A percentile compares a stretch with the other conserved stretches of the same genome.
Evolutionary conservation across 1,140 invertebrate species (phyloP).

Genomic region (Cataglyphis hispanica): DNA sequence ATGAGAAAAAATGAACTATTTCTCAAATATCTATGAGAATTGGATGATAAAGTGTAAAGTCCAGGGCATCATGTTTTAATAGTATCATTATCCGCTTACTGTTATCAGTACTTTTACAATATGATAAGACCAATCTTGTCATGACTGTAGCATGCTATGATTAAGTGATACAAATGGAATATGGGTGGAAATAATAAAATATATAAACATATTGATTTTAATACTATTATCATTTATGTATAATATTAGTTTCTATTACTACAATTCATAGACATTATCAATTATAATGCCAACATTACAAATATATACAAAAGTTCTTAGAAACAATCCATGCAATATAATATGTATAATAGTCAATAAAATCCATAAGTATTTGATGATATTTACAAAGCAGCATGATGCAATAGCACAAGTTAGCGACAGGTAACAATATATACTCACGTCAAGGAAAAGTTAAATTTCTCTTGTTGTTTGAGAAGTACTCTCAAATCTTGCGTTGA

Average conservation of each 20-base stretch:
- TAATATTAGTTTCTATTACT: neutral
- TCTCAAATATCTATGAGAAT: neutral
- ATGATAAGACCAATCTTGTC: neutral
- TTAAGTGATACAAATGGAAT: neutral
- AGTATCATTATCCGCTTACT: neutral
- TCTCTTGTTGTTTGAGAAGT: constrained; percentile 75
- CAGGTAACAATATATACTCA: constrained; percentile 72
- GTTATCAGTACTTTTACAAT: neutral
- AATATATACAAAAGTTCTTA: neutral
- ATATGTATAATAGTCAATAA: constrained; percentile 41
- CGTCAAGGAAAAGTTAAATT: constrained; percentile 80
- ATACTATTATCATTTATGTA: neutral
- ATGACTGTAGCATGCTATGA: neutral
- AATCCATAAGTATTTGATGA: constrained; percentile 2
- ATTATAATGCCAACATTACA: neutral
- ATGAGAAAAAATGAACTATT: constrained; percentile 8
- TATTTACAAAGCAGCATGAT: neutral
- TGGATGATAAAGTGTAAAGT: constrained; percentile 41
- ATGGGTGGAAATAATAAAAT: constrained; percentile 16
- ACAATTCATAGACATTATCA: neutral
- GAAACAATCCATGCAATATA: neutral
- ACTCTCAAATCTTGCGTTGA: constrained; percentile 84
- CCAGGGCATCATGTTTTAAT: neutral
- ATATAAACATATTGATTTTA: neutral
- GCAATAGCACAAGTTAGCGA: neutral